Base-by-base conservation (phyloP, 2,797 vertebrate genomes). In the Paratrypauchen microcephalus region DNA sequence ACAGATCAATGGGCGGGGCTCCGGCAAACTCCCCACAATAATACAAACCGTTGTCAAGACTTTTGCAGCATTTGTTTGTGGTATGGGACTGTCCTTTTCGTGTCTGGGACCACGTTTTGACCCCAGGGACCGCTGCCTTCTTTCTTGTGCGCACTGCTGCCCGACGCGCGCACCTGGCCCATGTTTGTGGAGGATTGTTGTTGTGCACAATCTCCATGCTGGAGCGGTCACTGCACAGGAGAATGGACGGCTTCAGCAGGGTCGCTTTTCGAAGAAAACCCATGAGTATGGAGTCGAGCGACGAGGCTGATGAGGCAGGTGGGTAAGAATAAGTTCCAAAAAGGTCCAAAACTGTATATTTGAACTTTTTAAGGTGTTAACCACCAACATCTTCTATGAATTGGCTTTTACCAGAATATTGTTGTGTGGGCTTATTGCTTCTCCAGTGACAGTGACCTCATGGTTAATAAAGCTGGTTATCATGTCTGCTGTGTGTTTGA, bases 201-300 rank as follows among this genome's bases (percentile, higher is more conserved):
- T 2, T 19, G 18, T n/a, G 7, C 7, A 8, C 39, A 21, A 9
- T 5, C 69, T 81, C 70, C 18, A 91, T 93, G 92, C 81, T 84
- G 76, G 88, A 91, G 55, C 58, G 32, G 30, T 9, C 67, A 13
- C 5, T 11, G 24, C 30, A n/a, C 0, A 19, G 0, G 2, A 54
- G 12, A 66, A 92, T 93, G 92, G 91, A 91, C 0, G 81, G 90
- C 69, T 91, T 93, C 28, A 88, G 71, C 73, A 84, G 93, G 67
- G 90, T 90, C 45, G 93, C 94, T 26, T 87, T 94, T 66, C 86
- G 93, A 48, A 91, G 87, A 78, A 94, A 92, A 74, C 70, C 77
- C 0, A 73, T 3, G 1, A 79, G 70, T 57, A 15, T 83, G 63
- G 83, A 57, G 8, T 0, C 0, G 1, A 24, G 21, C 6, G 15